phyloP scores from a whole-genome alignment of 2,797 vertebrate species.

The Lemur catta region DNA sequence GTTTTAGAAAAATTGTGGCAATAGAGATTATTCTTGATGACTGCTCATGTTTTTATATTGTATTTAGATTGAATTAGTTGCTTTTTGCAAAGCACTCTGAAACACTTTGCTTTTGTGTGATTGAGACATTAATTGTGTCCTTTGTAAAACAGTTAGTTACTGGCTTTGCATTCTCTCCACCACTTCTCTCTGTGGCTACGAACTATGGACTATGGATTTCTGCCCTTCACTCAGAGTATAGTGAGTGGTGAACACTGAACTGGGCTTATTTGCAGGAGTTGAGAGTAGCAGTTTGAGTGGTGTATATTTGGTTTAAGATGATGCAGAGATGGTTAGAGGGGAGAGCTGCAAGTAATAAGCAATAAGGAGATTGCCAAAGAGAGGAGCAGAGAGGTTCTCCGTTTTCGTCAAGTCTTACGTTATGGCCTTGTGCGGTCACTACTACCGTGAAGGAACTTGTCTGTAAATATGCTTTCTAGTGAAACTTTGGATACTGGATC shows the following conservation, averaged over 20 bases:
- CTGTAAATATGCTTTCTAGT: not conserved
- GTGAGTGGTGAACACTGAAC: not conserved
- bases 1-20: conserved; percentile 7
- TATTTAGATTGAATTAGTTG: not conserved
- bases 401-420: not conserved
- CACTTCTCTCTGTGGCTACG: not conserved
- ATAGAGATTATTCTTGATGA: not conserved
- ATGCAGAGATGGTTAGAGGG: not conserved
- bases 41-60: not conserved
- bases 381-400: not conserved
- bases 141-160: not conserved
- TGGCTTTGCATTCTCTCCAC: not conserved
- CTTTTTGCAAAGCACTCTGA: not conserved
- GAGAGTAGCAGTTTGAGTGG: not conserved
- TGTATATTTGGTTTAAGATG: not conserved
- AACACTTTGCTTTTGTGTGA: not conserved
- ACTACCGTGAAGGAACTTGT: not conserved
- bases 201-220: not conserved
- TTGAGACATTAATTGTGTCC: not conserved
- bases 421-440: too few species aligned
- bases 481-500: not conserved
- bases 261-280: not conserved
- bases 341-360: not conserved
- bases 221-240: not conserved
- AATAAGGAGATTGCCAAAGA: not conserved